Percentiles rank a stretch among this genome's conserved stretches.
phyloP scores from a whole-genome alignment of 1,140 invertebrate genomes.

The Asobara japonica region DNA sequence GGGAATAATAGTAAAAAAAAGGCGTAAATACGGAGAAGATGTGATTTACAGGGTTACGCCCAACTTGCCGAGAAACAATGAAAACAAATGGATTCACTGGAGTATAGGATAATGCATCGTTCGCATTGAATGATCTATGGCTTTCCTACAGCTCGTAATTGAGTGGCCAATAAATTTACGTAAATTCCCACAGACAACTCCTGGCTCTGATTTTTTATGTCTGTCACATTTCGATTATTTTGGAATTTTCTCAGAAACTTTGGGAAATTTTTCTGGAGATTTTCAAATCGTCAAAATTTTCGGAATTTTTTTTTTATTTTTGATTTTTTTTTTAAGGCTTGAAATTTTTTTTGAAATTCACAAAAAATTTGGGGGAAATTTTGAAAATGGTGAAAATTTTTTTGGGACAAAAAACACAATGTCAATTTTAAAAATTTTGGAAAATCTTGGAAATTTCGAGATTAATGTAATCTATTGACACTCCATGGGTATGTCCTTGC shows the following conservation, averaged over 20 bases:
- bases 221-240: too few relatives aligned
- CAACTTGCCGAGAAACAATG: background rate
- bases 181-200: background rate
- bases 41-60: background rate
- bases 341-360: too few relatives aligned
- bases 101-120: background rate
- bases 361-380: background rate
- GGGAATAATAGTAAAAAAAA: background rate
- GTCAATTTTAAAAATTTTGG: too few relatives aligned
- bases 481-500: background rate
- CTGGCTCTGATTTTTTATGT: too few relatives aligned
- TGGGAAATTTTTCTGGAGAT: too few relatives aligned
- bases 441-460: too few relatives aligned
- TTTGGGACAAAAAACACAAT: too few relatives aligned
- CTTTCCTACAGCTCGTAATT: background rate
- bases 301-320: too few relatives aligned
- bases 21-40: background rate
- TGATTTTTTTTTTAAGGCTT: too few relatives aligned
- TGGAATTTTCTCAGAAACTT: too few relatives aligned
- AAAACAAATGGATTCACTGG: slow-evolving; percentile 2
- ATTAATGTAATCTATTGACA: too few relatives aligned
- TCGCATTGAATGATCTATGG: background rate
- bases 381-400: background rate
- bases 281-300: too few relatives aligned
- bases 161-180: background rate